Evolutionary conservation across 2,888 invertebrate genomes (phyloP), one percentile per base, ranked within the genome.

Genomic region (Cryptus viduatorius): DNA sequence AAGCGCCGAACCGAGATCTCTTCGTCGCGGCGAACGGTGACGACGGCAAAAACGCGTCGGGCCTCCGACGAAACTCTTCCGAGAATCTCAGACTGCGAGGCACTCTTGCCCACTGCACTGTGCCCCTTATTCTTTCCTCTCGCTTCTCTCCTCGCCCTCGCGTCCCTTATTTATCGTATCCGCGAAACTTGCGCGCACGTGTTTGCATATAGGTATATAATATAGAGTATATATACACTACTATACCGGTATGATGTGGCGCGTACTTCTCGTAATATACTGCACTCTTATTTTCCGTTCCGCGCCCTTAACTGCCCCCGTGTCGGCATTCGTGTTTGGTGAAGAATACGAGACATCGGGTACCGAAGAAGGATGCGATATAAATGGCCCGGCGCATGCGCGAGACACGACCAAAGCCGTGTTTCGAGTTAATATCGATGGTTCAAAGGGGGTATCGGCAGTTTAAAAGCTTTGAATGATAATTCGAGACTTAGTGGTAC

Each of bases 21-120:
- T 71, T 75, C 69, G 76, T 77, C 72, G 72, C 82, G 84, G 84
- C 76, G 84, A 87, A 81, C 44, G 75, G 84, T 86, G 84, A 83
- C 81, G 79, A 80, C 56, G 79, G 89, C 90, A 92, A 92, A 92
- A 92, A 92, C 90, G 87, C 89, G 90, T 90, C 90, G 77, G 78
- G 71, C 65, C 71, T 77, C 78, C 87, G 87, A 86, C 89, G 90
- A 90, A 90, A 91, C 90, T 88, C 89, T 92, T 92, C 92, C 91
- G 88, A 88, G 92, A 92, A 92, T 89, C 88, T 84, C 86, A 86
- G 84, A 88, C 87, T 87, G 86, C 84, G 86, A 71, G 86, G 88
- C 87, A 86, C 87, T 86, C 73, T 84, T 79, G 69, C 79, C 77
- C 59, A 24, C 24, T 24, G 24, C 83, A 86, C 84, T 84, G 83